These are phyloP conservation scores for Agrochola lychnidis DNA, from an alignment of 2,888 invertebrate genomes.

Conservation along the genomic window DNA sequence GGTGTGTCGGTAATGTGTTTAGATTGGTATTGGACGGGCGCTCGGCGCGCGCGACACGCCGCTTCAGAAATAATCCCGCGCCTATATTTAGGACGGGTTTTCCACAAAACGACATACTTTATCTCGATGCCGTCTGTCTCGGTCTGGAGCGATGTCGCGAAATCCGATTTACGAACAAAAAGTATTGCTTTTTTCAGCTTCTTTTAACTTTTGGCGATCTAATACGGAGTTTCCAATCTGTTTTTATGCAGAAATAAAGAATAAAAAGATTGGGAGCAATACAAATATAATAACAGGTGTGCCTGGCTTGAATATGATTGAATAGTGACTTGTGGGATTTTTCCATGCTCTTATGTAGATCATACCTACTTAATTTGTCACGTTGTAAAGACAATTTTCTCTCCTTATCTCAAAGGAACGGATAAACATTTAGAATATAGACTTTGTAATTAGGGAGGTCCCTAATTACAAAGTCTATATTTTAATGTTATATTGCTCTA, in stretches of 20 bases:
- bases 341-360: background rate
- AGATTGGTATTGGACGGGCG: conserved; percentile 80
- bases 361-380: background rate
- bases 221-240: conserved; percentile 15
- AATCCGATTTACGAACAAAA: conserved; percentile 57
- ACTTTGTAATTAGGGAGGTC: background rate
- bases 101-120: conserved; percentile 89
- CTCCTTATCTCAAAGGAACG: background rate
- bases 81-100: conserved; percentile 88
- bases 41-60: conserved; percentile 81
- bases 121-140: conserved; percentile 72
- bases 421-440: background rate
- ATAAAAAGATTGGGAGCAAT: conserved; percentile 5
- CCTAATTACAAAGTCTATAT: no score
- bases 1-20: conserved; percentile 83
- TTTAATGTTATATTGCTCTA: no score
- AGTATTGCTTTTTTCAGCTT: conserved; percentile 39
- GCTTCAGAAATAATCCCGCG: conserved; percentile 86
- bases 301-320: background rate
- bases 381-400: background rate
- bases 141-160: conserved; percentile 68
- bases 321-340: background rate
- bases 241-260: conserved; percentile 13
- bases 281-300: conserved; percentile 5
- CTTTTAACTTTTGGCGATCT: conserved; percentile 27